phyloP scores from a whole-genome alignment of 2,113 vertebrate genomes.

The Sciurus niger region DNA sequence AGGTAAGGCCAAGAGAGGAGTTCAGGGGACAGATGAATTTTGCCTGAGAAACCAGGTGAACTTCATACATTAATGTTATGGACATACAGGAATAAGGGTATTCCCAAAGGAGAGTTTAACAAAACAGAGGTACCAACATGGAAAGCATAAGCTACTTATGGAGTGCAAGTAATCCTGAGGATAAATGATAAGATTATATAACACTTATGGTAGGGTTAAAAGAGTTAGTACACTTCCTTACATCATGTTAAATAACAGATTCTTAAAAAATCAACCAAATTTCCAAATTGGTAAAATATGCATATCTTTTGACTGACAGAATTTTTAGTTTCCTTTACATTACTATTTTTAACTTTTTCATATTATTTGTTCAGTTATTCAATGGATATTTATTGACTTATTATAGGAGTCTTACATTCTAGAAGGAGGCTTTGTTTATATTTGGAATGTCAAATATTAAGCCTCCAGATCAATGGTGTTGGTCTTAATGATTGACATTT shows the following conservation, averaged over 20 bases:
- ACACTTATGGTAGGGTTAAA: neutral
- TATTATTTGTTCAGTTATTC: constrained; percentile 11
- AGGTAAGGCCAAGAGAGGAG: neutral
- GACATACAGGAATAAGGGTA: neutral
- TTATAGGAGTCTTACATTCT: neutral
- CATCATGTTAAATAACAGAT: neutral
- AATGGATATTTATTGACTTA: constrained; percentile 8
- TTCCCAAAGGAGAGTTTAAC: neutral
- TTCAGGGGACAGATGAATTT: constrained; percentile 11
- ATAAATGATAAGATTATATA: neutral
- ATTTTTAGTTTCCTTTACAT: constrained; percentile 6
- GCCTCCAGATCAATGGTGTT: neutral
- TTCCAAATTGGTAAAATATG: constrained; percentile 24
- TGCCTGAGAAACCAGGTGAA: neutral
- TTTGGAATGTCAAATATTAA: constrained; percentile 29
- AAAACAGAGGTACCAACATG: neutral
- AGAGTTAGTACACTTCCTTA: neutral
- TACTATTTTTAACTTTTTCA: constrained; percentile 22
- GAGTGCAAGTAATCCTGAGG: neutral
- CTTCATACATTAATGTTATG: neutral
- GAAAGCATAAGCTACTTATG: neutral
- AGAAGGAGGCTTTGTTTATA: constrained; percentile 20
- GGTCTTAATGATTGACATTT: neutral
- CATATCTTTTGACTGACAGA: neutral
- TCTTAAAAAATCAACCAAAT: constrained; percentile 1